Evolutionary conservation across 2,113 vertebrate species (phyloP), one percentile per base, ranked within the genome.

Genomic region (Columba janthina): DNA sequence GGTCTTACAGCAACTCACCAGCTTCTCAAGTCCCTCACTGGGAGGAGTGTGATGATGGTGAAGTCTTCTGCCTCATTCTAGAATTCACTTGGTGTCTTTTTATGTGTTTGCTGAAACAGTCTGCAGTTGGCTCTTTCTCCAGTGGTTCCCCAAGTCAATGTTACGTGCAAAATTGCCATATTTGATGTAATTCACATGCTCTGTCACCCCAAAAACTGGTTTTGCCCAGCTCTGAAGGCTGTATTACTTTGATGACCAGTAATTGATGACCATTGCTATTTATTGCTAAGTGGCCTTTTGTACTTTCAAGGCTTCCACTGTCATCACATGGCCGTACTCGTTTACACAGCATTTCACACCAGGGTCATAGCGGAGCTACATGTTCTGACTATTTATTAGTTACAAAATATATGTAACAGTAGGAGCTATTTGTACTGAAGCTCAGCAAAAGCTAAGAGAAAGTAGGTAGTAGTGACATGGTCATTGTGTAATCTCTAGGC

Each of bases 261-360:
- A 81, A 66, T 1, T 74, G 40, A 46, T 70, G 19, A 74, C 32
- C 5, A 17, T 32, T 81, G 28, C 36, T 77, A 11, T 11, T 70
- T 85, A 40, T 21, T 60, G 67, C 64, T 20, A 54, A 26, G 28
- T 44, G 36, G 5, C 3, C 20, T 53, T 15, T 36, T 36, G 20
- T 42, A 22, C 18, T 84, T 91, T 70, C 19, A 48, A 65, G 50
- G 28, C 24, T 86, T 84, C 64, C 10, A 12, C 6, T 29, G 0
- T n/a, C 1, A 0, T 29, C 67, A 75, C 5, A 4, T 36, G 19
- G 34, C 34, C 2, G 0, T 76, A 36, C 34, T 76, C 40, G 13
- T 44, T 15, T 53, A 20, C 0, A 1, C 14, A 67, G 24, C 28
- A 26, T 83, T 83, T 86, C 50, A 53, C 18, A 24, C 7, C 60